phyloP scores from a whole-genome alignment of 2,113 vertebrate species.

The Mirza zaza region DNA sequence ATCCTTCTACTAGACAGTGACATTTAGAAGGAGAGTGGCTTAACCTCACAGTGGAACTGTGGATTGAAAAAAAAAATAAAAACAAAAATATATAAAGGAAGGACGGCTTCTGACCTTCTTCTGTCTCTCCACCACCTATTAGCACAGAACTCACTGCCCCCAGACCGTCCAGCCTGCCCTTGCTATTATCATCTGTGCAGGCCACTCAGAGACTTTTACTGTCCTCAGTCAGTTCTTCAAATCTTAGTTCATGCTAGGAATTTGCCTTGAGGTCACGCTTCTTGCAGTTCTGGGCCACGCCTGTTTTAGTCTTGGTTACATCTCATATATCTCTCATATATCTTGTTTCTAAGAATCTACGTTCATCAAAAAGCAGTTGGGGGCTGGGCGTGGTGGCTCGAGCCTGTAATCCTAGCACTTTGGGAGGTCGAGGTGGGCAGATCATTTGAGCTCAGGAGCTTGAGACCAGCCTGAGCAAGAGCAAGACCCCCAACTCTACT shows the following conservation, averaged over 20 bases:
- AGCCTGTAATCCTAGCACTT: too few relatives aligned
- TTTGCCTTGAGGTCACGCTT: neutral
- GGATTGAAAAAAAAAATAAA: too few relatives aligned
- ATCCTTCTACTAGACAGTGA: neutral
- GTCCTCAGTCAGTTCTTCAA: neutral
- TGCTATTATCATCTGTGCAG: neutral
- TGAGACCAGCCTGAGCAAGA: too few relatives aligned
- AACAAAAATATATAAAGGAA: too few relatives aligned
- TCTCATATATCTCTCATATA: neutral
- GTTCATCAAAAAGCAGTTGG: neutral
- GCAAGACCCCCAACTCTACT: too few relatives aligned
- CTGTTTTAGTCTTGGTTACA: neutral
- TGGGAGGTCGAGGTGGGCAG: too few relatives aligned
- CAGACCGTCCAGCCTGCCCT: neutral
- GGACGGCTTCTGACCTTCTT: neutral
- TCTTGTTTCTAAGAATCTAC: constrained; percentile 29
- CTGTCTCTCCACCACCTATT: neutral
- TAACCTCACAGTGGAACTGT: too few relatives aligned
- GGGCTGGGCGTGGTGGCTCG: too few relatives aligned
- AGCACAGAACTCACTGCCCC: neutral
- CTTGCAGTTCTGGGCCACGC: neutral
- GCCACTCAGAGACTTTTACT: neutral
- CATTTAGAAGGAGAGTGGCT: too few relatives aligned
- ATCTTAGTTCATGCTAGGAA: neutral
- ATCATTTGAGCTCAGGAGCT: too few relatives aligned